A percentile compares a stretch with the other conserved stretches of the same genome.
phyloP scores from a whole-genome alignment of 53 echinoderm and acorn worm species.

The Apostichopus leukothele region DNA sequence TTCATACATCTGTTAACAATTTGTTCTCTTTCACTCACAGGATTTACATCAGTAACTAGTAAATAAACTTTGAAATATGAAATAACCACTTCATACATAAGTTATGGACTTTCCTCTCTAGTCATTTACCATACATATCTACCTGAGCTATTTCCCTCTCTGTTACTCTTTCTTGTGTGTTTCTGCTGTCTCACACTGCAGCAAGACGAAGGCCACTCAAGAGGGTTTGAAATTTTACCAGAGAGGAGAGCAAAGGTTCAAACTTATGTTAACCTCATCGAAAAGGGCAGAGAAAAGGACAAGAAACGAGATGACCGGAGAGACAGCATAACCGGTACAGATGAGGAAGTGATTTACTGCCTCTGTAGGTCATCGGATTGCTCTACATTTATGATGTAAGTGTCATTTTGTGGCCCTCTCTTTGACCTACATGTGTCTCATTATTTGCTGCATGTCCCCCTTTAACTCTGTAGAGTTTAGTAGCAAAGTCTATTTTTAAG shows the following conservation, averaged over 20 bases:
- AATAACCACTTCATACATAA: no score
- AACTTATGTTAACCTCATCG: conserved; percentile 80
- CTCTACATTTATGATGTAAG: conserved; percentile 93
- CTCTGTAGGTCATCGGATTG: conserved; percentile 82
- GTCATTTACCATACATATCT: no score
- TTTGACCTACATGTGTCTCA: no score
- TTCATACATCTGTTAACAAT: no score
- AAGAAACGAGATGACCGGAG: conserved; percentile 55
- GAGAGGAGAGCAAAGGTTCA: conserved; percentile 86
- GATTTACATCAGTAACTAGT: no score
- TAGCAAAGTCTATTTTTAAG: no score
- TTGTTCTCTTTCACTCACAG: no score
- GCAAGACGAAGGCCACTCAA: conserved; percentile 70
- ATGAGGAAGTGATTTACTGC: conserved; percentile 64
- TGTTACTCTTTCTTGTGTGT: background rate
- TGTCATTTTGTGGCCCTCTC: background rate
- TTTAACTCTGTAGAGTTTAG: no score
- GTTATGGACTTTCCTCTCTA: no score
- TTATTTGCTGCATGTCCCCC: no score
- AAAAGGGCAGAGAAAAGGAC: conserved; percentile 65
- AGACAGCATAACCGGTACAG: conserved; percentile 36
- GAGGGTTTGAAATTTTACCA: conserved; percentile 69
- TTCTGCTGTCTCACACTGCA: conserved; percentile 6
- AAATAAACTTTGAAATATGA: no score
- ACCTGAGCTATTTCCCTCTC: background rate